Evolutionary conservation across 1,140 invertebrate genomes (phyloP).

Genomic region (Anagrus nilaparvatae): DNA sequence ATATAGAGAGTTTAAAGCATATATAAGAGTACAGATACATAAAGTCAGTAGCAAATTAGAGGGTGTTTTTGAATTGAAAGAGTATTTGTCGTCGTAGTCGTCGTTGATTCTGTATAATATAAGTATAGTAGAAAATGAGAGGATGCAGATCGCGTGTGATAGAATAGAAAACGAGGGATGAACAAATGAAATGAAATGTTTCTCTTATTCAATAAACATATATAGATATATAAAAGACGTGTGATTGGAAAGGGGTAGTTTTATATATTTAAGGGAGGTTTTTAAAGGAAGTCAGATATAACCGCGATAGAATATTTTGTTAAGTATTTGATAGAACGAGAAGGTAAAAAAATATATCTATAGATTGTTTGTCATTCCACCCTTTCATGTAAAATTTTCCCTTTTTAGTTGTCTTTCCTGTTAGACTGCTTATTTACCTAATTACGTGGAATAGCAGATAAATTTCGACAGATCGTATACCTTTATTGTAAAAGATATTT

Average conservation of each 20-base stretch:
- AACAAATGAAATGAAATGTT: slow-evolving; percentile 42
- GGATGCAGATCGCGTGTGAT: slow-evolving; percentile 20
- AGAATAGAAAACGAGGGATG: slow-evolving; percentile 27
- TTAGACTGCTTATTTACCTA: slow-evolving; percentile 41
- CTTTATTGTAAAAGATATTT: no score
- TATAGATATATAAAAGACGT: slow-evolving; percentile 12
- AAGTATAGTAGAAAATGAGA: no score
- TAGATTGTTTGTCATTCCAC: slow-evolving; percentile 39
- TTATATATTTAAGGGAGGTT: slow-evolving; percentile 5
- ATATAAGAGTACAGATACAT: background rate
- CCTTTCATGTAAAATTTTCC: slow-evolving; percentile 30
- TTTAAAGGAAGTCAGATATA: slow-evolving; percentile 19
- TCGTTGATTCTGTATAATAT: no score
- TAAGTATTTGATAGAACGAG: no score
- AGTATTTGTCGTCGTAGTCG: slow-evolving; percentile 30
- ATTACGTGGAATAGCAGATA: slow-evolving; percentile 34
- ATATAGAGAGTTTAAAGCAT: slow-evolving; percentile 1
- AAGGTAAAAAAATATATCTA: slow-evolving; percentile 25
- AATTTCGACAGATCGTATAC: slow-evolving; percentile 38
- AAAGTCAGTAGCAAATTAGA: slow-evolving; percentile 37
- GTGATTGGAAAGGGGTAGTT: background rate
- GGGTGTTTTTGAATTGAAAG: slow-evolving; percentile 34
- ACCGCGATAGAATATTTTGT: background rate
- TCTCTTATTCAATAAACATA: slow-evolving; percentile 26
- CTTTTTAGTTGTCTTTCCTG: slow-evolving; percentile 27